A percentile compares a stretch with the other conserved stretches of the same genome.
Conservation (phyloP, 1,140 invertebrate species). For the Drosophila nasuta region DNA sequence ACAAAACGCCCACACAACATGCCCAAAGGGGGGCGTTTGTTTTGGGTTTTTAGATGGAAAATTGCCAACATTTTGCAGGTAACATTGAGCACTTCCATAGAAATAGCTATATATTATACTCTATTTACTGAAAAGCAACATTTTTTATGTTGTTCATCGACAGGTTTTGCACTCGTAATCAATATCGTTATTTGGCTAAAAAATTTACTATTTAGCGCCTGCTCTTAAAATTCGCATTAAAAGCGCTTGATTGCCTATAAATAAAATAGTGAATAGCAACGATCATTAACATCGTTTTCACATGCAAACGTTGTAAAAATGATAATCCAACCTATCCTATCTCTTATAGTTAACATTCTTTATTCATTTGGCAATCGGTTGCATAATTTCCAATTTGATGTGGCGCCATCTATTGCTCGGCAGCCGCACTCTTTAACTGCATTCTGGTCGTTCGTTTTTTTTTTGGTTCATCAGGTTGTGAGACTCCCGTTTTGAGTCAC, state of each 20-base stretch:
- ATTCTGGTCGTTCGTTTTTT: background rate
- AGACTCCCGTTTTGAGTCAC: slow-evolving; percentile 64
- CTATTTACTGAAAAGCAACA: slow-evolving; percentile 18
- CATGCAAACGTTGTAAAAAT: slow-evolving; percentile 27
- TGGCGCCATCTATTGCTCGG: slow-evolving; percentile 42
- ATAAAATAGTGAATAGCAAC: slow-evolving; percentile 1
- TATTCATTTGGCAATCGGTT: slow-evolving; percentile 14
- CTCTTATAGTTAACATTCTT: no score
- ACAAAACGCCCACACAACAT: slow-evolving; percentile 74
- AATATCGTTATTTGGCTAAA: background rate
- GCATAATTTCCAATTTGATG: slow-evolving; percentile 25
- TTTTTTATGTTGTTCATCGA: background rate
- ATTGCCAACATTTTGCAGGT: slow-evolving; percentile 7
- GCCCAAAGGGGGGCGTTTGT: slow-evolving; percentile 33
- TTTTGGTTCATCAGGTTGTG: slow-evolving; percentile 25
- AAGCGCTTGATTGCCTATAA: slow-evolving; percentile 15
- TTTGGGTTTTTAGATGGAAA: slow-evolving; percentile 19
- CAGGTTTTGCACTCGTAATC: slow-evolving; percentile 12
- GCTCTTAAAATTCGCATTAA: slow-evolving; percentile 19
- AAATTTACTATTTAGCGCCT: slow-evolving; percentile 24
- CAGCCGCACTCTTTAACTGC: slow-evolving; percentile 14
- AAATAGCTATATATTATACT: background rate
- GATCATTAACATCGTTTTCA: slow-evolving; percentile 24
- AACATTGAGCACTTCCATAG: background rate
- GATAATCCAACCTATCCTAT: no score